Conservation (phyloP, 2,888 invertebrate genomes). For the Andricus curvator region DNA sequence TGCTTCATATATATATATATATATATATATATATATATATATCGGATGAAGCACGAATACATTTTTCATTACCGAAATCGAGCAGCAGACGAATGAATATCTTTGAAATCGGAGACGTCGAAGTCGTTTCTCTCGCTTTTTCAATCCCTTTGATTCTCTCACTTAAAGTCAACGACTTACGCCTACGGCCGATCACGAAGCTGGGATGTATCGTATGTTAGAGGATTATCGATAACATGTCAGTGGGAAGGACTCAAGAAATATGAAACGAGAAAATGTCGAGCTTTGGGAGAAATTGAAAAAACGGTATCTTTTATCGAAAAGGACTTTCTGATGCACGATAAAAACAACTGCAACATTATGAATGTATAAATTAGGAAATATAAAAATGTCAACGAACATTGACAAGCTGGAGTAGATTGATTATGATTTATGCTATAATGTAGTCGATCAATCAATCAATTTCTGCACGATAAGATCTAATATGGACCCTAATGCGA, state of each 20-base stretch:
- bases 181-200: slow-evolving; percentile 51
- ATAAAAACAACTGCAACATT: neutral
- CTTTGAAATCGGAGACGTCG: slow-evolving; percentile 50
- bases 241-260: slow-evolving; percentile 42
- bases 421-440: neutral
- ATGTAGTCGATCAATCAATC: neutral
- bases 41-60: slow-evolving; percentile 24
- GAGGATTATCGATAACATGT: slow-evolving; percentile 59
- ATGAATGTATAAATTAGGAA: neutral
- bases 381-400: neutral
- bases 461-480: neutral
- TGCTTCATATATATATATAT: too few relatives aligned
- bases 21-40: too few relatives aligned
- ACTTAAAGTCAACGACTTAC: slow-evolving; percentile 49
- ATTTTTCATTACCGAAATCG: slow-evolving; percentile 40
- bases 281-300: slow-evolving; percentile 23
- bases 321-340: neutral
- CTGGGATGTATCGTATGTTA: slow-evolving; percentile 51
- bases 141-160: slow-evolving; percentile 46
- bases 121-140: neutral
- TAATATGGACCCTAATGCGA: neutral
- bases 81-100: slow-evolving; percentile 46
- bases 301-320: slow-evolving; percentile 15
- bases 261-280: slow-evolving; percentile 41
- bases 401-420: neutral